Conservation (phyloP, 2,113 vertebrate species). For the Oceanodroma tethys region DNA sequence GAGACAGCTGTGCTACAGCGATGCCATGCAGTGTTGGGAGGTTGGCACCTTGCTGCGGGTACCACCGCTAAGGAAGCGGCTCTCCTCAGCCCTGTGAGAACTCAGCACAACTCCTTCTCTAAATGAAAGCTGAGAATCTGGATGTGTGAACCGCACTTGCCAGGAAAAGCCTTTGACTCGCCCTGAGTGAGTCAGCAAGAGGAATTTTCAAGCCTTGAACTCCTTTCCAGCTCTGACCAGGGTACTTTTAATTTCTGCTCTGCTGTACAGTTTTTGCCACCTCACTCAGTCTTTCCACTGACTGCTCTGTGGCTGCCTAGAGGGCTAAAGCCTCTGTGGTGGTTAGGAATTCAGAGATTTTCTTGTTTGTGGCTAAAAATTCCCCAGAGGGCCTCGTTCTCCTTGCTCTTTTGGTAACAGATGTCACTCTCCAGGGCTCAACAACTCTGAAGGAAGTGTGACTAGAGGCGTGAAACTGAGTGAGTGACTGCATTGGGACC, state of each 20-base stretch:
- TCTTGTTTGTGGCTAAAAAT: background rate
- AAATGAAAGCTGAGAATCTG: conserved; percentile 1
- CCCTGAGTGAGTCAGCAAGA: conserved; percentile 25
- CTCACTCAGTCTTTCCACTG: conserved; percentile 44
- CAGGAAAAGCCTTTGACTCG: conserved; percentile 17
- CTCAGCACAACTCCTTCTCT: background rate
- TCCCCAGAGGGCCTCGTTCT: background rate
- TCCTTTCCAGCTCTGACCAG: conserved; percentile 10
- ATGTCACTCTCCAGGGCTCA: background rate
- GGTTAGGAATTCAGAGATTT: background rate
- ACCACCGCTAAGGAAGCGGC: background rate
- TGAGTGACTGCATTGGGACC: background rate
- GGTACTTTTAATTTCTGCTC: conserved; percentile 10
- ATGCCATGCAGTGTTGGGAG: rapidly evolving
- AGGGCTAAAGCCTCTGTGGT: background rate
- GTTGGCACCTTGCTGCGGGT: rapidly evolving
- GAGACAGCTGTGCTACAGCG: background rate
- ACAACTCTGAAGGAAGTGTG: background rate
- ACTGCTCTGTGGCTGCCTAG: background rate
- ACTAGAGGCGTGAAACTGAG: background rate
- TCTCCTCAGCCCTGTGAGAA: background rate
- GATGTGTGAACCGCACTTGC: background rate
- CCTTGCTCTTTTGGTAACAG: background rate
- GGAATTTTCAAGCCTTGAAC: conserved; percentile 44
- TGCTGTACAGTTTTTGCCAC: conserved; percentile 2